Evolutionary conservation across 2,888 invertebrate genomes (phyloP).

Genomic region (Rhabditophanes sp.): DNA sequence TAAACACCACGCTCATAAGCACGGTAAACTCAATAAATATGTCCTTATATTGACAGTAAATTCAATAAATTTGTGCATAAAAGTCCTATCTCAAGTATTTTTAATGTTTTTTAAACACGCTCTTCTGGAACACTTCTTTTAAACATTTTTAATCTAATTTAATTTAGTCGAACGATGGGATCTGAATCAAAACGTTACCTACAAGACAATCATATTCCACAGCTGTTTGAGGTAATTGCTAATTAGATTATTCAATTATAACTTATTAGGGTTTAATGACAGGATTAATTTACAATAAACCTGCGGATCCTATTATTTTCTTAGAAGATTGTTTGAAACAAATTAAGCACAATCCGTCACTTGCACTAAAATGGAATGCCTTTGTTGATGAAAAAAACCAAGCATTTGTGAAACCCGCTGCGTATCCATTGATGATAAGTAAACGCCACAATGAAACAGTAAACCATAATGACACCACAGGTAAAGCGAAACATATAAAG

Average conservation of each 20-base stretch:
- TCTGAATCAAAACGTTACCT: conserved; percentile 48
- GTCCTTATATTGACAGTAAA: too few relatives aligned
- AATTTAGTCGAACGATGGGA: too few relatives aligned
- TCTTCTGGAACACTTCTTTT: too few relatives aligned
- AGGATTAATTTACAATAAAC: conserved; percentile 49
- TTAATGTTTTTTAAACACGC: too few relatives aligned
- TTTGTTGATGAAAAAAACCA: conserved; percentile 15
- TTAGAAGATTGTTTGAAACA: conserved; percentile 23
- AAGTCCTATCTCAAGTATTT: too few relatives aligned
- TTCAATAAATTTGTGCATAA: too few relatives aligned
- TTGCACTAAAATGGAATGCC: conserved; percentile 16
- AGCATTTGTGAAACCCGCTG: conserved; percentile 2
- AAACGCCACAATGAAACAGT: conserved; percentile 1
- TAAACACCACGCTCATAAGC: too few relatives aligned
- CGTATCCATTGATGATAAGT: background rate
- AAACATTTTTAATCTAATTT: too few relatives aligned
- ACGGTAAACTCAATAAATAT: too few relatives aligned
- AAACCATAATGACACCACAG: background rate
- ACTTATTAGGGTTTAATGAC: conserved; percentile 51
- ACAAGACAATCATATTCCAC: conserved; percentile 47
- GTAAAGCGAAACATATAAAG: too few relatives aligned
- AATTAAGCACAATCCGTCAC: conserved; percentile 14
- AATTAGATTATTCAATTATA: conserved; percentile 3
- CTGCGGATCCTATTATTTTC: conserved; percentile 45
- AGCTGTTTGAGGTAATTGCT: conserved; percentile 47